Conservation (phyloP, 2,113 vertebrate genomes). For the Tachysurus fulvidraco region DNA sequence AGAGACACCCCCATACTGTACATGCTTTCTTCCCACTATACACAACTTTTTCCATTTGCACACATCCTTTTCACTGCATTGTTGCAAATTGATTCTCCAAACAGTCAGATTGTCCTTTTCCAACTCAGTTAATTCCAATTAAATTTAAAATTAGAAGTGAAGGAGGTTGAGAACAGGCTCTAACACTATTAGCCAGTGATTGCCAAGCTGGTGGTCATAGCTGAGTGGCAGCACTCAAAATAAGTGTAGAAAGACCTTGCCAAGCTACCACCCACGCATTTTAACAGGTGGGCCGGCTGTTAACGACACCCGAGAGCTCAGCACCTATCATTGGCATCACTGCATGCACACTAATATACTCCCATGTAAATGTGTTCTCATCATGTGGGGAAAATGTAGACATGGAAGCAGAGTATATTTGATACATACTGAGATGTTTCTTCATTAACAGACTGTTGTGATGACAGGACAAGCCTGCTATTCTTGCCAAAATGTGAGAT, state of each 20-base stretch:
- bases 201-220: constrained; percentile 25
- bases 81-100: not conserved
- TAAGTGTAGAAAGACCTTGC: constrained; percentile 32
- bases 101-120: constrained; percentile 44
- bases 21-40: constrained; percentile 43
- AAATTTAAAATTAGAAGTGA: not conserved
- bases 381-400: constrained; percentile 8
- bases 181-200: constrained; percentile 3
- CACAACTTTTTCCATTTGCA: constrained; percentile 53
- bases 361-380: constrained; percentile 42
- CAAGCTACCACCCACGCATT: constrained; percentile 47
- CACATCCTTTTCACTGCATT: constrained; percentile 56
- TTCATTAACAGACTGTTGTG: constrained; percentile 14
- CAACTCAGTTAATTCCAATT: not conserved
- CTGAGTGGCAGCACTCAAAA: constrained; percentile 24
- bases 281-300: constrained; percentile 81
- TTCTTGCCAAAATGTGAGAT: constrained; percentile 63
- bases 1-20: constrained; percentile 65
- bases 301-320: constrained; percentile 76
- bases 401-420: constrained; percentile 29
- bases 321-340: constrained; percentile 26
- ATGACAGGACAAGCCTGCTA: constrained; percentile 13
- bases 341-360: constrained; percentile 72
- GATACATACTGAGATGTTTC: constrained; percentile 46
- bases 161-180: not conserved